Evolutionary conservation across 2,888 invertebrate genomes (phyloP).

Genomic region (Eupithecia insigniata): DNA sequence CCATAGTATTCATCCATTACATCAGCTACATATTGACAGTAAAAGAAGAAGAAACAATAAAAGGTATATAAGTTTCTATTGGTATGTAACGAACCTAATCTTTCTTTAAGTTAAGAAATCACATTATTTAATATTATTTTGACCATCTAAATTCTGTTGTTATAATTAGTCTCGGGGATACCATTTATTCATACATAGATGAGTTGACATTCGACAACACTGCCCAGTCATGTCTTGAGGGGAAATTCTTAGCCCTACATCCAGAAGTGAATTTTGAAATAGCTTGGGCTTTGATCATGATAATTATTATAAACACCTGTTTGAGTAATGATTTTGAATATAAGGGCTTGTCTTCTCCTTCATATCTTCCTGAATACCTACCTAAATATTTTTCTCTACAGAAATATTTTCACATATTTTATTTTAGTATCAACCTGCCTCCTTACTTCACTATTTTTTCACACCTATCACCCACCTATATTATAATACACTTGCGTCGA

Average conservation of each 20-base stretch:
- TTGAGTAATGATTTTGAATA: too few species aligned
- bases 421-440: neutral
- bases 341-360: neutral
- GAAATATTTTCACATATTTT: neutral
- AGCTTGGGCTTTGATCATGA: neutral
- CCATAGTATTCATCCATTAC: neutral
- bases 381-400: neutral
- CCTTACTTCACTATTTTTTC: neutral
- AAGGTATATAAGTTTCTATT: neutral
- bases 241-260: too few species aligned
- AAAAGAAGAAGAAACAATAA: neutral
- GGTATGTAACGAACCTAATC: neutral
- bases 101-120: neutral
- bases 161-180: neutral
- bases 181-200: too few species aligned
- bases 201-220: too few species aligned
- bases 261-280: neutral
- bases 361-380: neutral
- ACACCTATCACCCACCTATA: neutral
- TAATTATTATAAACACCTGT: too few species aligned
- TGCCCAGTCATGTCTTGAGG: too few species aligned
- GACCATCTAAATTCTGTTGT: neutral
- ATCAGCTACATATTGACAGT: neutral
- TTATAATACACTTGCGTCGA: neutral
- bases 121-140: neutral